Base-by-base conservation (phyloP, 2,888 invertebrate species). In the Stenurella melanura region DNA sequence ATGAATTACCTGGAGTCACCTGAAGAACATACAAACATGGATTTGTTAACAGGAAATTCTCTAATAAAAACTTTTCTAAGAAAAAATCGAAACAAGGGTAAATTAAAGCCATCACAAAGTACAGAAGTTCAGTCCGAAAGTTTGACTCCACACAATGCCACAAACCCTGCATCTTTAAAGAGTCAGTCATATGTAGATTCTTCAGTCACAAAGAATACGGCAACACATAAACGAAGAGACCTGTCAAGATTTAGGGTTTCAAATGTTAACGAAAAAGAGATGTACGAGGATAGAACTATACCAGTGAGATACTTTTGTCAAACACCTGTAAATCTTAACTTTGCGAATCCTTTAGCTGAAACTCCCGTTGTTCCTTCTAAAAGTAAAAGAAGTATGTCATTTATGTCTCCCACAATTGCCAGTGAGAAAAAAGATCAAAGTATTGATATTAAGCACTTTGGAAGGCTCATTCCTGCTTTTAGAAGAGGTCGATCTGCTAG, bases 361-460 rank as follows among this genome's bases (percentile, higher is more conserved):
- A 10, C 50, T 17, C 17, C 9, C 0, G 11, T 26, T 18, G 64
- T 74, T 4, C 75, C 75, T 15, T 12, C 54, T 4, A 56, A 38
- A n/a, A 63, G 79, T 10, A 78, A 74, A 21, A 82, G 77, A 69
- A 79, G 66, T 50, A 75, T 79, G 26, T 81, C 83, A 9, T 89
- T 88, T 74, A 89, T 89, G 89, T 86, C 84, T 0, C 89, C 89
- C 1, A 89, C 89, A 0, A 82, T 88, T 18, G 82, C 89, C 0
- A 89, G 88, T 64, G 86, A 87, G 76, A 84, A 86, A 63, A 89
- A 87, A 80, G 88, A 87, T 76, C 82, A 87, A 73, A 82, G 85
- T 72, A 80, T 83, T 12, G 86, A 85, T 54, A 85, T 88, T 5
- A 80, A 85, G 74, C 76, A 73, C 42, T 80, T 86, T 0, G 83